phyloP scores from a whole-genome alignment of 2,888 invertebrate species.

The Lithophane socia region DNA sequence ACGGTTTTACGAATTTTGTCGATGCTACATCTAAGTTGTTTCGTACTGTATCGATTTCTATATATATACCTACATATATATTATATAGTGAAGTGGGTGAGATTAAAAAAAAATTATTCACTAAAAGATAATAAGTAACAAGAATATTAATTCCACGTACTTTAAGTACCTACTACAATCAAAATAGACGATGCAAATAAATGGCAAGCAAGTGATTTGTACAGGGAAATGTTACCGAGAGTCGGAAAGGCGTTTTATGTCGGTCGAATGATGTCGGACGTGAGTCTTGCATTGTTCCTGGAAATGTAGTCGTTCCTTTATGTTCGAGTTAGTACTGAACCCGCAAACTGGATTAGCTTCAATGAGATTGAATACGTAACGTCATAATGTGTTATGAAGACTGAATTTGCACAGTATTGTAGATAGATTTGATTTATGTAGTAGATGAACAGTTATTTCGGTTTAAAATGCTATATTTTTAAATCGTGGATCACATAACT shows the following conservation, averaged over 20 bases:
- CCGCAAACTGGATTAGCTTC: constrained; percentile 30
- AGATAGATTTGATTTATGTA: background rate
- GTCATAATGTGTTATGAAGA: background rate
- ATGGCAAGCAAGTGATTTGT: constrained; percentile 54
- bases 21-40: too few species aligned
- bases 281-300: constrained; percentile 65
- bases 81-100: background rate
- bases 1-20: too few species aligned
- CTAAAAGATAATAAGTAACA: background rate
- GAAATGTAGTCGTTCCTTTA: constrained; percentile 67
- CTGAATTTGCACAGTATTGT: background rate
- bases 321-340: constrained; percentile 33
- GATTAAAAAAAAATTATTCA: constrained; percentile 3
- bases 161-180: background rate
- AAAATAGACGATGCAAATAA: constrained; percentile 23
- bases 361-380: constrained; percentile 28
- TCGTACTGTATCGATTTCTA: too few species aligned
- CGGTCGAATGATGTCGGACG: constrained; percentile 37
- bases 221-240: constrained; percentile 52
- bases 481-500: background rate
- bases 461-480: background rate
- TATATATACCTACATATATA: too few species aligned
- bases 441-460: background rate
- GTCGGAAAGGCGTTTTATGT: constrained; percentile 50
- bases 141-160: constrained; percentile 28